These are phyloP conservation scores for Platycheirus rosarum DNA, from an alignment of 2,888 invertebrate species.

Conservation along the genomic window DNA sequence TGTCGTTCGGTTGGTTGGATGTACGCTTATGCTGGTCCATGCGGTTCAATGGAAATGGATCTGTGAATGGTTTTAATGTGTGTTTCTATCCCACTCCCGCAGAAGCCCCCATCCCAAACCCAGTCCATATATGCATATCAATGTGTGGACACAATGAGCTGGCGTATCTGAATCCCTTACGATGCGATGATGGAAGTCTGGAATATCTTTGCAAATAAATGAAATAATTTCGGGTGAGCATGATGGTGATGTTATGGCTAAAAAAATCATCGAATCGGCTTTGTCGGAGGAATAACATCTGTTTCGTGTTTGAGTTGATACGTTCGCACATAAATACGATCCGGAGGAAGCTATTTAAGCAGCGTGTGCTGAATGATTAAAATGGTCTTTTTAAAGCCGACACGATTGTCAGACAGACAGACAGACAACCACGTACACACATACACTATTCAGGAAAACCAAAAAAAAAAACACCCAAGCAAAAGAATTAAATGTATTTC, in stretches of 20 bases:
- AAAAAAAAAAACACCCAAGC: constrained; percentile 28
- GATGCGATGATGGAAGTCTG: constrained; percentile 21
- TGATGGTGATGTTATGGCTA: constrained; percentile 24
- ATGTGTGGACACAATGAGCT: constrained; percentile 68
- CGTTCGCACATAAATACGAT: constrained; percentile 30
- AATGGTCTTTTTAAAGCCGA: constrained; percentile 56
- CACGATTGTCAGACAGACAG: constrained; percentile 12
- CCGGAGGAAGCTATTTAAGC: constrained; percentile 52
- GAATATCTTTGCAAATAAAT: constrained; percentile 70
- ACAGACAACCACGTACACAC: not conserved
- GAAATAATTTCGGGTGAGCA: constrained; percentile 66
- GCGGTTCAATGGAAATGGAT: constrained; percentile 61
- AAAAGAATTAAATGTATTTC: constrained; percentile 49
- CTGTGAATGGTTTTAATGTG: constrained; percentile 65
- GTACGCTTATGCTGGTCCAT: constrained; percentile 37
- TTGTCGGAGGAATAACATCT: constrained; percentile 65
- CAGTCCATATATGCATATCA: constrained; percentile 52
- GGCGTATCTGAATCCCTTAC: constrained; percentile 42
- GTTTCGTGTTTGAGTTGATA: constrained; percentile 53
- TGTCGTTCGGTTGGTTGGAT: not conserved
- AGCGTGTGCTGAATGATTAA: constrained; percentile 70
- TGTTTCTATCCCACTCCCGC: not conserved
- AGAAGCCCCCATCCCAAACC: not conserved
- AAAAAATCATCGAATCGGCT: constrained; percentile 40
- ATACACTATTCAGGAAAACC: constrained; percentile 3